These are phyloP conservation scores for Eptatretus burgeri DNA, from an alignment of 2,113 vertebrate species.

Conservation along the genomic window DNA sequence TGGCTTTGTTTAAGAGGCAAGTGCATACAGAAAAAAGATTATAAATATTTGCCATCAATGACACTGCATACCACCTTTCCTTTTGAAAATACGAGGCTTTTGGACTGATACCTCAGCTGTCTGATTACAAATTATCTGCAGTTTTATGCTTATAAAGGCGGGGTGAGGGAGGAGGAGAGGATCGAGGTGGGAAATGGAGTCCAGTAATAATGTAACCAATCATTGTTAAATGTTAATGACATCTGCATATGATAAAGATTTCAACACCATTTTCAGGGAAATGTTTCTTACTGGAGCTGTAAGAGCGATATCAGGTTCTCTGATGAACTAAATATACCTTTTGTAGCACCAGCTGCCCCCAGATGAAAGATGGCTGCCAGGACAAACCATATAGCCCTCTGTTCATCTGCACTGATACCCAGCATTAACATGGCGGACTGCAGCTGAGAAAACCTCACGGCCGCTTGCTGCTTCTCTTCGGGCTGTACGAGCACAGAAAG, in stretches of 20 bases:
- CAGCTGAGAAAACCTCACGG: slow-evolving; percentile 68
- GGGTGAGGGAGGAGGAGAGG: no score
- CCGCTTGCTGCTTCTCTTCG: slow-evolving; percentile 66
- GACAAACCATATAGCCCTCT: slow-evolving; percentile 58
- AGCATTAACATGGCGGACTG: slow-evolving; percentile 85
- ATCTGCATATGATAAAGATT: neutral
- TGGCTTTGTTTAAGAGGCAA: no score
- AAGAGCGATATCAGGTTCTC: neutral
- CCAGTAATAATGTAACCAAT: neutral
- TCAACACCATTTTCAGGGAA: neutral
- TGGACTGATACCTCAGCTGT: no score
- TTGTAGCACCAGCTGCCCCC: slow-evolving; percentile 67
- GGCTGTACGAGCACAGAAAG: slow-evolving; percentile 17
- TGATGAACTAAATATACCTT: slow-evolving; percentile 28
- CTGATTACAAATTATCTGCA: no score
- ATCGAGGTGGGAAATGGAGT: neutral
- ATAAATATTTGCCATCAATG: no score
- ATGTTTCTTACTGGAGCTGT: neutral
- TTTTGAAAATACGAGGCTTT: no score
- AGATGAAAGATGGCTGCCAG: slow-evolving; percentile 67
- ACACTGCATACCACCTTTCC: no score
- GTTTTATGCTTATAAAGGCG: no score
- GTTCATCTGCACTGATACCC: slow-evolving; percentile 50
- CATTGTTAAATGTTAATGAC: neutral
- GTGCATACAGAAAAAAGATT: no score